Conservation (phyloP, 2,888 invertebrate species). For the Mechanitis messenoides region DNA sequence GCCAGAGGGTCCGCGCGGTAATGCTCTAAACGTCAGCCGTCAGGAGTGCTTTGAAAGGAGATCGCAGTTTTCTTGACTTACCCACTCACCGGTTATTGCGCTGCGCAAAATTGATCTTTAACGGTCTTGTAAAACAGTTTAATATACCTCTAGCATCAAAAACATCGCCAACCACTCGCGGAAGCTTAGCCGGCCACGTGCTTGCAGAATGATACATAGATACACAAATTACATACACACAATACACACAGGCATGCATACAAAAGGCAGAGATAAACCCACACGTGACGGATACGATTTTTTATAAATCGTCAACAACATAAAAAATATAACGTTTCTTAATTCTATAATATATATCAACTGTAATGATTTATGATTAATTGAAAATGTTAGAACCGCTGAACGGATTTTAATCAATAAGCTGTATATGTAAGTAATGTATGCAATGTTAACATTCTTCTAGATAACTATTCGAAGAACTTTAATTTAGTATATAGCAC, state of each 20-base stretch:
- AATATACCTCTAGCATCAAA: slow-evolving; percentile 11
- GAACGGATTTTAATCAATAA: too few species aligned
- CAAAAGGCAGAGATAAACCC: background rate
- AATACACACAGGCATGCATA: background rate
- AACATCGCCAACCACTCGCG: slow-evolving; percentile 16
- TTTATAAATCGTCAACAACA: background rate
- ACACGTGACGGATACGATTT: slow-evolving; percentile 2
- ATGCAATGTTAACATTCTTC: too few species aligned
- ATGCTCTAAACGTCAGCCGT: slow-evolving; percentile 27
- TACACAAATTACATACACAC: background rate
- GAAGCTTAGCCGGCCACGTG: slow-evolving; percentile 26
- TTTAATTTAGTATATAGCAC: background rate
- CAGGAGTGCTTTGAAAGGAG: slow-evolving; percentile 29
- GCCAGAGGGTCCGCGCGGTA: slow-evolving; percentile 35
- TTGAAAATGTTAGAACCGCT: too few species aligned
- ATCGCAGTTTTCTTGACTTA: slow-evolving; percentile 28
- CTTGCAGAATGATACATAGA: slow-evolving; percentile 6
- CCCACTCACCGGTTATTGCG: slow-evolving; percentile 29
- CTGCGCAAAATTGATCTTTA: slow-evolving; percentile 17
- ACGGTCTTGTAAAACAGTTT: slow-evolving; percentile 7
- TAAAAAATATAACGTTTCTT: too few species aligned
- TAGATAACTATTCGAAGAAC: too few species aligned
- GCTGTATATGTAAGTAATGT: too few species aligned
- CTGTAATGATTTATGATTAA: too few species aligned
- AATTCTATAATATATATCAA: too few species aligned